Evolutionary conservation across 2,888 invertebrate genomes (phyloP).

Genomic region (Chrysolina americana): DNA sequence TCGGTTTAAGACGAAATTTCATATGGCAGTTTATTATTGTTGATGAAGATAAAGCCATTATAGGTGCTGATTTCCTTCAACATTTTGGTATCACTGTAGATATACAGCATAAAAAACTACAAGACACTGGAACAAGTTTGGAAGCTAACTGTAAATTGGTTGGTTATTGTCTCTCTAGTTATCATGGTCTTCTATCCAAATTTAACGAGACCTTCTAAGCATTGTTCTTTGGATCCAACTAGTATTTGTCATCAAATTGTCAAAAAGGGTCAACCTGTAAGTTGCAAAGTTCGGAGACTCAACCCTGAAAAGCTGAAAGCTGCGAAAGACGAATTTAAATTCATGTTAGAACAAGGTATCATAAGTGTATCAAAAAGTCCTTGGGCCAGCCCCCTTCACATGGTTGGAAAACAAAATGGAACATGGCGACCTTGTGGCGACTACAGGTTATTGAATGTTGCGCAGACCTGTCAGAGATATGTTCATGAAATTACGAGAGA

Average conservation of each 20-base stretch:
- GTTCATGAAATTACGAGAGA: too few relatives aligned
- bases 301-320: not conserved
- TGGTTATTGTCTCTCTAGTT: not conserved
- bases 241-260: not conserved
- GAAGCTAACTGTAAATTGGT: not conserved
- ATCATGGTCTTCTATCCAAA: not conserved
- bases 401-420: conserved; percentile 55
- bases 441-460: conserved; percentile 61
- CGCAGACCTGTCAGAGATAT: too few relatives aligned
- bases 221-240: not conserved
- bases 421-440: conserved; percentile 64
- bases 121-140: conserved; percentile 29
- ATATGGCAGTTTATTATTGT: conserved; percentile 50
- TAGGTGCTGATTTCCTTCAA: conserved; percentile 49
- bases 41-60: conserved; percentile 44
- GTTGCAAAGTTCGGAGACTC: not conserved
- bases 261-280: not conserved
- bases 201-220: not conserved
- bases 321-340: not conserved
- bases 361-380: conserved; percentile 16
- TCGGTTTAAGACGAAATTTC: conserved; percentile 43
- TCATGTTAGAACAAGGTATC: not conserved
- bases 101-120: conserved; percentile 29
- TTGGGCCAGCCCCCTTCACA: conserved; percentile 55
- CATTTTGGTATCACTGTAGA: conserved; percentile 44